Base-by-base conservation (phyloP, 2,888 invertebrate species). In the Tortrix viridana region DNA sequence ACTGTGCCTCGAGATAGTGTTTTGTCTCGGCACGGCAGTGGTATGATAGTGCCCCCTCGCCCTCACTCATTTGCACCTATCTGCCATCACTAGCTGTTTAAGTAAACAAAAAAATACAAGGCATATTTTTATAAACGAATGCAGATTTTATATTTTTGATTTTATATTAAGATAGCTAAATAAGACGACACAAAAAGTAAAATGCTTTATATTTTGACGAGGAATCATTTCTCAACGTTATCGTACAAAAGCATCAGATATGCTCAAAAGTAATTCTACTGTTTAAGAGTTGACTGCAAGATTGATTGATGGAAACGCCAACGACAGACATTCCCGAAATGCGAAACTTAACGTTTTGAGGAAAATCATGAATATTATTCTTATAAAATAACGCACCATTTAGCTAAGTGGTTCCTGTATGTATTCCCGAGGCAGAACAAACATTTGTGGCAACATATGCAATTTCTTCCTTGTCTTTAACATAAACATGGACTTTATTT, bases 231-330 rank as follows among this genome's bases (percentile, higher is more conserved):
- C 86, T 88, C 83, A 84, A 70, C 64, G 77, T 68, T 82, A 82
- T 84, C 83, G 82, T 71, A 68, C 71, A 76, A 77, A 80, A 77
- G 78, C 81, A 88, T 87, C 84, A 82, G 73, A 79, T 79, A 87
- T 62, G 86, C 88, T 83, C 85, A 81, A 88, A 85, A 85, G 86
- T 86, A 86, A 88, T 85, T 81, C 81, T 77, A 77, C 69, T 73
- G 73, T 77, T 84, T 83, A 84, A 84, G 86, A 85, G 83, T 86
- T 76, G 81, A 81, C 80, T 85, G 82, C 82, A 75, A 71, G 77
- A 80, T 82, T 89, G 89, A 89, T 89, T 84, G 89, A 89, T 89
- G 86, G 70, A 74, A 74, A 77, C 76, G 81, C 75, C 78, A 74
- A 71, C 82, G 82, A 88, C 86, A 88, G 87, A 86, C 76, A 72